Percentiles rank a stretch among this genome's conserved stretches.
Conservation (phyloP, 2,888 invertebrate species). For the Chrysolina americana region DNA sequence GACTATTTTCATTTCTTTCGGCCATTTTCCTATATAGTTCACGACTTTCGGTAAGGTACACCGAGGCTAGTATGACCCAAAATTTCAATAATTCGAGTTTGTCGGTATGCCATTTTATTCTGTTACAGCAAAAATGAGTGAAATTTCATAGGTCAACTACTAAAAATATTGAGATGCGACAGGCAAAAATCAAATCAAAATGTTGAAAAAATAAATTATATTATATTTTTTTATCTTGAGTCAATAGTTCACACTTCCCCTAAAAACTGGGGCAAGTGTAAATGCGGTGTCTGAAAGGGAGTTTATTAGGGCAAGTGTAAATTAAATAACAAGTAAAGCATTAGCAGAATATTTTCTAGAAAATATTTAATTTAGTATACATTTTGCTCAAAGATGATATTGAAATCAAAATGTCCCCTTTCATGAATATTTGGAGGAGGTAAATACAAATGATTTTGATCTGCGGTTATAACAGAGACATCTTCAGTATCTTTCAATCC, state of each 20-base stretch:
- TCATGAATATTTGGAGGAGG: neutral
- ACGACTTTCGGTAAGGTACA: neutral
- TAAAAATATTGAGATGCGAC: neutral
- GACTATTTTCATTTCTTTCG: too few relatives aligned
- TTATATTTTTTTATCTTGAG: neutral
- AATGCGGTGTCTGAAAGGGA: slow-evolving; percentile 2
- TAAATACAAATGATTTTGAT: slow-evolving; percentile 6
- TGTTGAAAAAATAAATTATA: neutral
- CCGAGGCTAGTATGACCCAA: neutral
- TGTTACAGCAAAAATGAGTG: neutral
- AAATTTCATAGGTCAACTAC: neutral
- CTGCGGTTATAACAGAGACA: slow-evolving; percentile 1
- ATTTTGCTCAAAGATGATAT: slow-evolving; percentile 6
- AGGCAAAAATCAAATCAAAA: too few relatives aligned
- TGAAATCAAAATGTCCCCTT: slow-evolving; percentile 12
- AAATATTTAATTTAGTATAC: slow-evolving; percentile 7
- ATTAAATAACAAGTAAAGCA: slow-evolving; percentile 4
- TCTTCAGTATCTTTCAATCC: slow-evolving; percentile 1
- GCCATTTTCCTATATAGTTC: too few relatives aligned
- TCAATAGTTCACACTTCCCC: neutral
- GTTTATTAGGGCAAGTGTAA: slow-evolving; percentile 11
- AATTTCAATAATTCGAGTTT: neutral
- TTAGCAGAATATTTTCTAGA: slow-evolving; percentile 4
- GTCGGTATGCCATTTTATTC: neutral
- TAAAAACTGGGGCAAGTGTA: neutral